These are phyloP conservation scores for Collichthys lucidus DNA, from an alignment of 2,113 vertebrate genomes.

Conservation along the genomic window DNA sequence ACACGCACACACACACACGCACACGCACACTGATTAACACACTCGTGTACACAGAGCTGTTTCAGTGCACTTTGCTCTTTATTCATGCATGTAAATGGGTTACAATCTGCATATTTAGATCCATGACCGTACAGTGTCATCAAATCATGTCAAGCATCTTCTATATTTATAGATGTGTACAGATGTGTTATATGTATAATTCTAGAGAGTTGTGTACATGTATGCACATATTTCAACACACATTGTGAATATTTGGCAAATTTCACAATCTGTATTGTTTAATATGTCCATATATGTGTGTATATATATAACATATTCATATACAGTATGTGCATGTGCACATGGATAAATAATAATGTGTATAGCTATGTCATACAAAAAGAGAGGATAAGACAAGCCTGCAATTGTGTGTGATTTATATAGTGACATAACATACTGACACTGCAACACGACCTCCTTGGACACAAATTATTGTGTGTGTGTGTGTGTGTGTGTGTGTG, in stretches of 20 bases:
- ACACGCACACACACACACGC: not conserved
- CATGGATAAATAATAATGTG: not conserved
- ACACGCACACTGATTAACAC: constrained; percentile 9
- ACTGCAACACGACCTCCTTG: not conserved
- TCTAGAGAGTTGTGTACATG: not conserved
- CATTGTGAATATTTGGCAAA: not conserved
- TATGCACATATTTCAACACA: no score
- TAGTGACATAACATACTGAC: not conserved
- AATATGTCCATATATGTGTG: not conserved
- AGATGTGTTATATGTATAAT: not conserved
- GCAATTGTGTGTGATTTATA: not conserved
- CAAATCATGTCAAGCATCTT: not conserved
- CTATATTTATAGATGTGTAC: not conserved
- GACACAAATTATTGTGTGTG: constrained; percentile 10
- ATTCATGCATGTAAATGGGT: constrained; percentile 36
- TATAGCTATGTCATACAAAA: not conserved
- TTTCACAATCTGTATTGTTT: not conserved
- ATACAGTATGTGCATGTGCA: not conserved
- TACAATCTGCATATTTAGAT: constrained; percentile 24
- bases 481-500: constrained; percentile 6
- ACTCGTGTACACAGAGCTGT: not conserved
- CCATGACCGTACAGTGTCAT: not conserved
- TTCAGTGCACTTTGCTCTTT: constrained; percentile 8
- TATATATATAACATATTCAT: not conserved
- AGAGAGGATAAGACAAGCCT: not conserved